These are phyloP conservation scores for Anneissia japonica DNA, from an alignment of 35 echinoderm and acorn worm genomes.

Conservation along the genomic window DNA sequence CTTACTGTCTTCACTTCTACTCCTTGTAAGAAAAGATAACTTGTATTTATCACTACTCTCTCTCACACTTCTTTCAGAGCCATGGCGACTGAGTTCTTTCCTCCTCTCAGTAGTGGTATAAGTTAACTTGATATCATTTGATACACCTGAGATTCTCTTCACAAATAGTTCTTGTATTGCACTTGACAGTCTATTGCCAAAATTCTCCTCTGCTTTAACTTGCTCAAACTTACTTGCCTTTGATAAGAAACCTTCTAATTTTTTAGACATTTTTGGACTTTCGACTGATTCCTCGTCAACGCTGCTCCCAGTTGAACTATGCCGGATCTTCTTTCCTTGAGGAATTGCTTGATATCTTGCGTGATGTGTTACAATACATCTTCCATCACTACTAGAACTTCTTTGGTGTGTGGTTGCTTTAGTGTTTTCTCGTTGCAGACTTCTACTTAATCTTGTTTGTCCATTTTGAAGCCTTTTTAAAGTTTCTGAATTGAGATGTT, in stretches of 20 bases:
- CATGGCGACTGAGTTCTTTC: background rate
- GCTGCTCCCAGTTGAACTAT: background rate
- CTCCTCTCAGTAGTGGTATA: background rate
- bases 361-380: background rate
- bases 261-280: background rate
- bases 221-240: background rate
- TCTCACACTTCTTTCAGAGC: background rate
- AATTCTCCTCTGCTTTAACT: background rate
- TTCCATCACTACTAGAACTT: background rate
- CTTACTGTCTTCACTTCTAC: background rate
- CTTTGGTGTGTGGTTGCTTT: background rate
- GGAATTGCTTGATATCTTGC: background rate
- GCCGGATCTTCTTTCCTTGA: background rate
- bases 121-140: background rate
- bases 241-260: background rate
- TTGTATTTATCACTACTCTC: background rate
- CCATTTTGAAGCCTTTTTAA: background rate
- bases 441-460: background rate
- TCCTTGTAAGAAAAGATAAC: background rate
- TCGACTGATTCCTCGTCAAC: background rate
- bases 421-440: background rate
- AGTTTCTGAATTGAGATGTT: background rate
- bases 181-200: background rate
- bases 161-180: background rate
- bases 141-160: background rate